Evolutionary conservation across 2,888 invertebrate species (phyloP).

Genomic region (Pandemis cinnamomeana): DNA sequence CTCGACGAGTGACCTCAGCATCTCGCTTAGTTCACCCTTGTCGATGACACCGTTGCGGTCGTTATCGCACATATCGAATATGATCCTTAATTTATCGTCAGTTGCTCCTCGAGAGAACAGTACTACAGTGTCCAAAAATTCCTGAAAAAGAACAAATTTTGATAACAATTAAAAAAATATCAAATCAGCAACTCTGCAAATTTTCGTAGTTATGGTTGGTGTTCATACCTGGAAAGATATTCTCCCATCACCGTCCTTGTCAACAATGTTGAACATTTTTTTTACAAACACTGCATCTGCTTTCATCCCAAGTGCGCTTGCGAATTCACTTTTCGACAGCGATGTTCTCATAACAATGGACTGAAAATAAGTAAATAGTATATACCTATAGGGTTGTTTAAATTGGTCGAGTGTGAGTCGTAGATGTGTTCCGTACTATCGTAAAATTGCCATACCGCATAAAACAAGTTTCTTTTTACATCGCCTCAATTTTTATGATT

Average conservation of each 20-base stretch:
- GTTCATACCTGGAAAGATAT: slow-evolving; percentile 93
- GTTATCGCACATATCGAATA: slow-evolving; percentile 99
- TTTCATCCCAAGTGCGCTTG: slow-evolving; percentile 97
- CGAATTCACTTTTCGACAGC: slow-evolving; percentile 95
- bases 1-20: slow-evolving; percentile 96
- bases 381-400: neutral
- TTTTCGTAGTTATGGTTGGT: neutral
- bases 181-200: neutral
- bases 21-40: slow-evolving; percentile 96
- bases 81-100: slow-evolving; percentile 96
- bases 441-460: too few species aligned
- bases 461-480: too few species aligned
- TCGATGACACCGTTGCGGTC: slow-evolving; percentile 97
- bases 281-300: slow-evolving; percentile 97
- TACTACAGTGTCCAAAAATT: slow-evolving; percentile 97
- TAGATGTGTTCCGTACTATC: too few species aligned
- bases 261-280: slow-evolving; percentile 99
- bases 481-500: too few species aligned
- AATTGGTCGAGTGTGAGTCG: too few species aligned
- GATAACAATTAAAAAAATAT: neutral
- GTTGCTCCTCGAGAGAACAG: slow-evolving; percentile 96
- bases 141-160: slow-evolving; percentile 73
- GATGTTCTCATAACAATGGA: slow-evolving; percentile 97
- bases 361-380: slow-evolving; percentile 46
- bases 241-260: slow-evolving; percentile 96